Evolutionary conservation across 2,797 vertebrate species (phyloP), one percentile per base, ranked within the genome.

Genomic region (Euphonia xanthogaster): DNA sequence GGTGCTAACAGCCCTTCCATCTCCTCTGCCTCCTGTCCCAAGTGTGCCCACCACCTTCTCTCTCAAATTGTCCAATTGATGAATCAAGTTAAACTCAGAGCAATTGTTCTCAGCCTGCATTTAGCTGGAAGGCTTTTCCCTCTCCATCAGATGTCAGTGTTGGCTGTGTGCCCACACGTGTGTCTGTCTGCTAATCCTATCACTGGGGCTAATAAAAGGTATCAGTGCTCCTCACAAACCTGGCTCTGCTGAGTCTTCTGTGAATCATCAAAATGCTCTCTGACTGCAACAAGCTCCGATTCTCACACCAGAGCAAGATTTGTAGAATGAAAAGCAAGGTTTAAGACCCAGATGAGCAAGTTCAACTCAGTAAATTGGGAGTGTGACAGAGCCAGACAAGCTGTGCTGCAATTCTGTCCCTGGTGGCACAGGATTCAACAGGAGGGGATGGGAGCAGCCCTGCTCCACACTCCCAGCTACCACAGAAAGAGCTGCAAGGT

Each of bases 171-270:
- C 95, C 93, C 94, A 80, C 84, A 57, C 1, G 0, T 17, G 7
- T 4, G 40, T 39, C 87, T 80, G 37, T 4, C 90, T 65, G 33
- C 93, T 94, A 88, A 97, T 94, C 90, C 82, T 21, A 47, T 83
- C 93, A 83, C 75, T 12, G 35, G 25, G 70, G 65, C 87, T 91
- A 90, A 96, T 75, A 50, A 86, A 90, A 90, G 82, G 87, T 75
- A 86, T 77, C 75, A 72, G 57, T 88, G 40, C 84, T 96, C 74
- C 72, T 62, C 48, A 61, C 93, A 62, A 93, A 90, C 65, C 75
- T 63, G 19, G n/a, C 89, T 86, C 57, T 75, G 50, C 88, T 11
- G 50, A 65, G 14, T 63, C 85, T 68, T 68, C 88, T 78, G 62
- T 50, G 79, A 88, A 81, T 20, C 79, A 91, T 60, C 85, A 83